Percentiles rank a stretch among this genome's conserved stretches.
Evolutionary conservation across 2,797 vertebrate genomes (phyloP).

Genomic region (Trachurus trachurus): DNA sequence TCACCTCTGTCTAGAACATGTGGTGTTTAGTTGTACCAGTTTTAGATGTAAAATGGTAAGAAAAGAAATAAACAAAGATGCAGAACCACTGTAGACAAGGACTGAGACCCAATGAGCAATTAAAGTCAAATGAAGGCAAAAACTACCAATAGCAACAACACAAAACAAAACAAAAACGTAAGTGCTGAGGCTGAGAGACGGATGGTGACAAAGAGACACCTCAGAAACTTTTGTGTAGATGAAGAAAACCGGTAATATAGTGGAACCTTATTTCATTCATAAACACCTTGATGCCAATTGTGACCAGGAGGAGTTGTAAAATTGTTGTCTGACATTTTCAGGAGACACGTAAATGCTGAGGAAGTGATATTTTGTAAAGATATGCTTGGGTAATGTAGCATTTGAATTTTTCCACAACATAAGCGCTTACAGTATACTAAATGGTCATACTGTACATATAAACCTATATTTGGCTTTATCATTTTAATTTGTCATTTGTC

Average conservation of each 20-base stretch:
- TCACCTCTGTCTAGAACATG: slow-evolving; percentile 1
- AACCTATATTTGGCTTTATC: too few relatives aligned
- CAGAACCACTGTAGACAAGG: neutral
- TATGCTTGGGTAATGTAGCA: neutral
- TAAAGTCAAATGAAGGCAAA: neutral
- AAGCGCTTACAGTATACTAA: too few relatives aligned
- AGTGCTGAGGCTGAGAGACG: too few relatives aligned
- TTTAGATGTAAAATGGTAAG: too few relatives aligned
- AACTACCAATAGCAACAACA: neutral
- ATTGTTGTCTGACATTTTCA: neutral
- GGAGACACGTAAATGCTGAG: neutral
- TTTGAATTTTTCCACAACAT: neutral
- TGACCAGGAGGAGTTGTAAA: neutral
- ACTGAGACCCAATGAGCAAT: neutral
- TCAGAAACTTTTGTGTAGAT: neutral
- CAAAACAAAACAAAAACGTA: neutral
- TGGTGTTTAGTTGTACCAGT: neutral
- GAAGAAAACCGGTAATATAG: neutral
- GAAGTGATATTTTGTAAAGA: neutral
- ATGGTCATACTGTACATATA: too few relatives aligned
- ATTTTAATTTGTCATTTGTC: too few relatives aligned
- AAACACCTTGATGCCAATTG: neutral
- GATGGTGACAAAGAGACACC: too few relatives aligned
- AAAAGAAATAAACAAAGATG: neutral
- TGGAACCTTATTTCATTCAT: neutral